Base-by-base conservation (phyloP, 2,888 invertebrate genomes). In the Dicycla oo region DNA sequence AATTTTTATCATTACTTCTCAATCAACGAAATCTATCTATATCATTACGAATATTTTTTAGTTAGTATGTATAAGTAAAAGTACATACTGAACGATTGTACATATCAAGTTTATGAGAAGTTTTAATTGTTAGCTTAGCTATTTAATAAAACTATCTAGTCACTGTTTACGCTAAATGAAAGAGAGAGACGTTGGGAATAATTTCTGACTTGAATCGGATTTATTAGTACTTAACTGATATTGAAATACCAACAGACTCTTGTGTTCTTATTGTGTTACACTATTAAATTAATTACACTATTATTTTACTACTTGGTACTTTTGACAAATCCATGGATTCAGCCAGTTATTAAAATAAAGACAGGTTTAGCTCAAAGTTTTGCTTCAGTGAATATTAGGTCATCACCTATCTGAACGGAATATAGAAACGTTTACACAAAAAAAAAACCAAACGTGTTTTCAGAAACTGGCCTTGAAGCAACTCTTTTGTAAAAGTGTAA, bases 61-160 rank as follows among this genome's bases (percentile, higher is more conserved):
- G 63, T 73, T 73, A 80, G 75, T 80, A 79, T 82, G 71, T 77
- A 64, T 71, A 75, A 73, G 64, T 75, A 73, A 67, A 71, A 74
- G 34, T 77, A 76, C 81, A 69, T 84, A 84, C 78, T 86, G 82
- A 82, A 78, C 72, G 82, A 80, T 83, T 91, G 92, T 92, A 92
- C 92, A 92, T 92, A 92, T 92, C 92, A 91, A 88, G 78, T 87
- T 86, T 84, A 86, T 84, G 86, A 83, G 82, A 82, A 78, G 65
- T 76, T 84, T 81, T 83, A 69, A 85, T 85, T 79, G 68, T 82
- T 86, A 85, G 78, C 38, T 79, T 86, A 88, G 81, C 53, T 80
- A 83, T n/a, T n/a, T n/a, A n/a, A n/a, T 80, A 83, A 81, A 83
- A 77, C 78, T 86, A 81, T 90, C 91, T 91, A 91, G 92, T 92